Evolutionary conservation across 2,797 vertebrate species (phyloP), one percentile per base, ranked within the genome.

Genomic region (Paratrypauchen microcephalus): DNA sequence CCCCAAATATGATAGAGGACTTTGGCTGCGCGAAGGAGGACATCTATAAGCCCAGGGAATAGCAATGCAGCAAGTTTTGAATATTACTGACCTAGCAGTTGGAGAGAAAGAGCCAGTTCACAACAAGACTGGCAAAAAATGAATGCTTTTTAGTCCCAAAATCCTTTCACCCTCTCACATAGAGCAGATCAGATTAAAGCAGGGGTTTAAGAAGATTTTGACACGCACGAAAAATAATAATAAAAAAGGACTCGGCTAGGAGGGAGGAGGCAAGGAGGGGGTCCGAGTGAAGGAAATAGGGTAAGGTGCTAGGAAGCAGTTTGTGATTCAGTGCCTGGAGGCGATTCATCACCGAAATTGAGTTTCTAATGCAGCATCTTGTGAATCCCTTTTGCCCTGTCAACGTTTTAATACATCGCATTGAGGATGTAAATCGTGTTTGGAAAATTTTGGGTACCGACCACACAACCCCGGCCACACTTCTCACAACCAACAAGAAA

Each of bases 301-400:
- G 94, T 74, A 88, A 88, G 90, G 91, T 90, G 90, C 89, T 78
- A 84, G 87, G 76, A 87, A 88, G 91, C 91, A 94, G 95, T 97
- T 97, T 98, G 96, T 96, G 96, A 98, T 99, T 98, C 96, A 96
- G 94, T 95, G 96, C 95, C 97, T 96, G 94, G 94, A 94, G 96
- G 97, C 97, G 96, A 98, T 98, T 98, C 96, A 99, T 99, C 97
- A 98, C 96, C 96, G 95, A 98, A 98, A 98, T 98, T 95, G 97
- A 96, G 96, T 98, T 99, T 98, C 96, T 97, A 96, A 96, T 96
- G 95, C 96, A 95, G 97, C 95, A 96, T 97, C 96, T 95, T 96
- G 96, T 96, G 96, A 97, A 97, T 97, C 95, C 96, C 95, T 96
- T 98, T 97, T 96, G 97, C 96, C 96, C 96, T 95, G 97, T 98